Percentiles rank a stretch among this genome's conserved stretches.
phyloP scores from a whole-genome alignment of 2,888 invertebrate species.

The Muscina levida region DNA sequence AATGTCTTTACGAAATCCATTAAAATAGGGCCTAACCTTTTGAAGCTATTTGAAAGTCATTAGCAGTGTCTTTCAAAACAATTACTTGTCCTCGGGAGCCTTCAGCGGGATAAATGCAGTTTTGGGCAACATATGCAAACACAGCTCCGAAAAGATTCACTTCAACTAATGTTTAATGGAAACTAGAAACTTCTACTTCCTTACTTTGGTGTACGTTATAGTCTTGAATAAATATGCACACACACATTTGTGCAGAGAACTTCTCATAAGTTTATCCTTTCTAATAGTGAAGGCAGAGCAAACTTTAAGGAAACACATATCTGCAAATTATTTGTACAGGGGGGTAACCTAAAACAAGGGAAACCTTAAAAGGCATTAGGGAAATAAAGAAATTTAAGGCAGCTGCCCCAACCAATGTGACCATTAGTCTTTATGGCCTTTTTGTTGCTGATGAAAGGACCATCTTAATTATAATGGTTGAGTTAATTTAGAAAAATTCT shows the following conservation, averaged over 20 bases:
- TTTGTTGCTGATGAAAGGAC: conserved; percentile 13
- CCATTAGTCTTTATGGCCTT: conserved; percentile 43
- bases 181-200: conserved; percentile 51
- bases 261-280: conserved; percentile 35
- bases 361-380: conserved; percentile 8
- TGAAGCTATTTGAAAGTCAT: conserved; percentile 62
- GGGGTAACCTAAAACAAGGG: background rate
- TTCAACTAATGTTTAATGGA: conserved; percentile 18
- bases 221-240: conserved; percentile 26
- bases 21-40: conserved; percentile 27
- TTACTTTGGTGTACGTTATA: conserved; percentile 16
- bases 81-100: conserved; percentile 25
- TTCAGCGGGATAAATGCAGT: conserved; percentile 24
- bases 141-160: background rate
- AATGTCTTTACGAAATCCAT: conserved; percentile 31
- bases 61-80: conserved; percentile 37
- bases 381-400: background rate
- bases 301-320: conserved; percentile 39
- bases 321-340: too few species aligned
- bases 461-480: conserved; percentile 52
- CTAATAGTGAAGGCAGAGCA: conserved; percentile 29
- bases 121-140: conserved; percentile 57
- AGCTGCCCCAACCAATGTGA: background rate
- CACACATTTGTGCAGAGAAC: background rate
- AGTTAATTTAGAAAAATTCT: conserved; percentile 1